These are phyloP conservation scores for Tolmerus cingulatus DNA, from an alignment of 2,888 invertebrate genomes.

Conservation along the genomic window DNA sequence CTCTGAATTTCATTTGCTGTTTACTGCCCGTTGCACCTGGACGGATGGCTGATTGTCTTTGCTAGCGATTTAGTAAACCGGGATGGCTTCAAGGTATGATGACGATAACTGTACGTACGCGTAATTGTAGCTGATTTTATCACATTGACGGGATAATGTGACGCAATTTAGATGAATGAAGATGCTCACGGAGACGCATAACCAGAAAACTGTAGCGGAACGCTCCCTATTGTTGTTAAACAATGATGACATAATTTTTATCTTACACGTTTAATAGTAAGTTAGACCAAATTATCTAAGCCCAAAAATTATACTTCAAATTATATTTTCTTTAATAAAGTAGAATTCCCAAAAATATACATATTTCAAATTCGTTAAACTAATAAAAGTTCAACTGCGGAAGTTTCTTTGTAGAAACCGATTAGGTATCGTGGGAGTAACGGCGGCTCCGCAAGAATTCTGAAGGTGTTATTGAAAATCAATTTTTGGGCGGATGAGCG, in stretches of 20 bases:
- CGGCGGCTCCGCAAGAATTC: too few species aligned
- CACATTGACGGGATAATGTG: not conserved
- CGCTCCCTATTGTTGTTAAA: not conserved
- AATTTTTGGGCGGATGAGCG: too few species aligned
- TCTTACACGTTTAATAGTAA: too few species aligned
- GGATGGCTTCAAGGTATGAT: not conserved
- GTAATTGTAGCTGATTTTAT: constrained; percentile 9
- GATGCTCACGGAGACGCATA: not conserved
- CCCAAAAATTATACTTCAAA: too few species aligned
- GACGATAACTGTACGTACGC: not conserved
- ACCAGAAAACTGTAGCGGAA: not conserved
- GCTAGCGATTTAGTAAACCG: not conserved
- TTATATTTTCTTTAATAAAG: too few species aligned
- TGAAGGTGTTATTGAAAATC: too few species aligned
- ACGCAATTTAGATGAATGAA: not conserved
- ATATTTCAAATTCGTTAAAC: too few species aligned
- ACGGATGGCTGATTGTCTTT: not conserved
- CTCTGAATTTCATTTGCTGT: constrained; percentile 1
- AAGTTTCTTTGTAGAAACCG: too few species aligned
- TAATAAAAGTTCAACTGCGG: too few species aligned
- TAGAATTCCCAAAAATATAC: too few species aligned
- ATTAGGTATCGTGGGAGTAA: too few species aligned
- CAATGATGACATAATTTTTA: not conserved
- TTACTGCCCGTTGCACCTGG: constrained; percentile 6
- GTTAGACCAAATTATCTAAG: too few species aligned